These are phyloP conservation scores for Crax fasciolata DNA, from an alignment of 2,797 vertebrate species.

Conservation along the genomic window DNA sequence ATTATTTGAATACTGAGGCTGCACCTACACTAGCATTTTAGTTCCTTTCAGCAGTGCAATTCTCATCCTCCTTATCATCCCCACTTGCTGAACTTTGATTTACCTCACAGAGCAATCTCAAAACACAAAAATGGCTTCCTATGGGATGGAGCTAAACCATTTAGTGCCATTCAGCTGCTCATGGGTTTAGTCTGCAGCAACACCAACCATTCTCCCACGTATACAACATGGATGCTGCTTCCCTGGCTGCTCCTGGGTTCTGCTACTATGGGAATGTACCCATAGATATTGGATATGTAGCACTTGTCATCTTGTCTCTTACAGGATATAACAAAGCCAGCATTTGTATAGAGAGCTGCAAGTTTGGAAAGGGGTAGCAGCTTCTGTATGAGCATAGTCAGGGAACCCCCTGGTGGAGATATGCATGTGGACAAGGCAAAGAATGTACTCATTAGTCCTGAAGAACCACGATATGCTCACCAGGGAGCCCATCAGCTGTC, in stretches of 20 bases:
- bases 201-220: not conserved
- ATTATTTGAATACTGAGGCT: not conserved
- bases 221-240: not conserved
- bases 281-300: accelerated
- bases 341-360: not conserved
- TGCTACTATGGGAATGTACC: not conserved
- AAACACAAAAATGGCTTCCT: not conserved
- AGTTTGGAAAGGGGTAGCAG: not conserved
- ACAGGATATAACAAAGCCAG: not conserved
- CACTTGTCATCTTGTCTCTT: not conserved
- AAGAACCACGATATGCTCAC: not conserved
- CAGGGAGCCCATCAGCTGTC: not conserved
- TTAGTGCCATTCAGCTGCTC: not conserved
- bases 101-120: not conserved
- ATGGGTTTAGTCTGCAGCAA: not conserved
- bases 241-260: not conserved
- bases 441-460: not conserved
- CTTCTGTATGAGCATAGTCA: not conserved
- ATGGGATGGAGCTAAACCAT: not conserved
- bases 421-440: not conserved
- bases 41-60: not conserved
- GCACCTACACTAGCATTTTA: not conserved
- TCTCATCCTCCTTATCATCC: not conserved
- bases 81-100: not conserved
- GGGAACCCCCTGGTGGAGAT: not conserved